phyloP scores from a whole-genome alignment of 2,797 vertebrate genomes.

The Mus minutoides region DNA sequence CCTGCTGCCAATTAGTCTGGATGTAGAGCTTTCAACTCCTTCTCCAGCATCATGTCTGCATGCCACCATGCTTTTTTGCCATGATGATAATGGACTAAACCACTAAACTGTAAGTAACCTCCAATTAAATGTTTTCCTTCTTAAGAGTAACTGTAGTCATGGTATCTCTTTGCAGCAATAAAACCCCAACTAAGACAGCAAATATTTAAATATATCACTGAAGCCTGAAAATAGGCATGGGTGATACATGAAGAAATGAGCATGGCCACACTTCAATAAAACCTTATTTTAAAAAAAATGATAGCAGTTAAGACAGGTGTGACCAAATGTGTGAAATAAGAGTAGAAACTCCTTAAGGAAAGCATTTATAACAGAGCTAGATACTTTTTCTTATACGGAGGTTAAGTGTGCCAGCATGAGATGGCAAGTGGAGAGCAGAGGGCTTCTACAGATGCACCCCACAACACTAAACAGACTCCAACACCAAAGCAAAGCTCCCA shows the following conservation, averaged over 20 bases:
- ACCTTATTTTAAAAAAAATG: constrained; percentile 54
- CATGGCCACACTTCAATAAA: background rate
- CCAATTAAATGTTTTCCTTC: background rate
- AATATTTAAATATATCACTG: background rate
- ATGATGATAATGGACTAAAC: background rate
- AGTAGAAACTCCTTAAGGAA: constrained; percentile 37
- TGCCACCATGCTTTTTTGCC: too few relatives aligned
- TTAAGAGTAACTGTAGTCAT: background rate
- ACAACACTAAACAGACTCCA: constrained; percentile 29
- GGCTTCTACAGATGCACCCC: background rate
- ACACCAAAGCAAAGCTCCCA: constrained; percentile 32
- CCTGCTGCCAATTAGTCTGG: background rate
- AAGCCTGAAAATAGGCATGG: background rate
- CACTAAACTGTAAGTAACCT: background rate
- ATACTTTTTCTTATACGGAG: background rate
- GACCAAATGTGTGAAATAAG: background rate
- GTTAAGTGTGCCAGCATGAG: background rate
- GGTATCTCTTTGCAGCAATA: background rate
- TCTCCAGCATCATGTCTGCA: background rate
- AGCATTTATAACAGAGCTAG: background rate
- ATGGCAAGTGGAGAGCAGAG: background rate
- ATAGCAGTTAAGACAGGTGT: background rate
- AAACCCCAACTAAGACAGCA: background rate
- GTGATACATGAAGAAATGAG: constrained; percentile 24
- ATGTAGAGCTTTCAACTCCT: background rate